Evolutionary conservation across 2,888 invertebrate genomes (phyloP), one percentile per base, ranked within the genome.

Genomic region (Caenorhabditis sinica): DNA sequence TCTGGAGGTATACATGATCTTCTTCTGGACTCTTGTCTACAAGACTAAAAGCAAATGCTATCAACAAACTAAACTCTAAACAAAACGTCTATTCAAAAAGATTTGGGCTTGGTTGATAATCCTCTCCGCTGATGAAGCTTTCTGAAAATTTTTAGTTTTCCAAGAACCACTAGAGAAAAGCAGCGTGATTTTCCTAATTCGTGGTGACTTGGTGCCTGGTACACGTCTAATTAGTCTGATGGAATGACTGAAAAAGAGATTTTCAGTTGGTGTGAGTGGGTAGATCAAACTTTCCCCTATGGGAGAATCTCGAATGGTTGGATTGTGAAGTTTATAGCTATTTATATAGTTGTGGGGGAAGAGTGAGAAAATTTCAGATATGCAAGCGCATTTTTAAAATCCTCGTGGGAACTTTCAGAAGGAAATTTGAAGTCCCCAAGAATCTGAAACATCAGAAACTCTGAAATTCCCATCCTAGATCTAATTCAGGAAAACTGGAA

Each of bases 201-300:
- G 36, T 60, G 25, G 28, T 56, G 28, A 40, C 15, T 20, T 33
- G 23, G 20, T 15, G 11, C 43, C 43, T 23, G 43, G 65, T 28
- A 33, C 66, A 30, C 28, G 9, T 20, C 49, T 20, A 66, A 66
- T 66, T 66, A 49, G 66, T 65, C 43, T 66, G 63, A 36, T 36
- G 40, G 11, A 20, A 56, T 25, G 25, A 56, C 13, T 28, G 56
- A 15, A 28, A 25, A 56, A 15, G 2, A 28, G 2, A 28, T 28
- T 56, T 28, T 20, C n/a, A n/a, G 1, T 49, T 9, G 3, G 49
- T 28, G 15, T 20, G 63, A 63, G 43, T 43, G 25, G 63, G 63
- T 63, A 43, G 63, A 20, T 20, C 25, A 28, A 23, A 53, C 30
- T 36, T 23, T 1, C 20, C 20, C 40, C 13, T 13, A 33, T 45